Evolutionary conservation across 2,888 invertebrate species (phyloP).

Genomic region (Onthophagus sagittarius): DNA sequence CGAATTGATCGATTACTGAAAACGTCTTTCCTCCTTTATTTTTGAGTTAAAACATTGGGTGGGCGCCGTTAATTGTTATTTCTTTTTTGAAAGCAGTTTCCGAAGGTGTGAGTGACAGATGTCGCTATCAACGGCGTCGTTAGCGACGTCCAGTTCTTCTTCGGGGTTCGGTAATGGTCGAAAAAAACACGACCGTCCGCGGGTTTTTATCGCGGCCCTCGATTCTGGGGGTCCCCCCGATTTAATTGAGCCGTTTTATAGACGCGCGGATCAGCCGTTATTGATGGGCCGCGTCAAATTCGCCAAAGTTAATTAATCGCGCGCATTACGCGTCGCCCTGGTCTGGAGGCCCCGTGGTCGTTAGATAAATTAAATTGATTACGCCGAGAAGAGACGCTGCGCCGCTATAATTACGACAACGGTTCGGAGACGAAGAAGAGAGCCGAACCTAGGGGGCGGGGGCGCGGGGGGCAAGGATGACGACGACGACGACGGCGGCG

Average conservation of each 20-base stretch:
- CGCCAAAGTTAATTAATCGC: conserved; percentile 4
- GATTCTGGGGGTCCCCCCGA: not conserved
- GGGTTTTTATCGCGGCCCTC: not conserved
- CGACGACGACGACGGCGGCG: not conserved
- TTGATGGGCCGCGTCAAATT: conserved; percentile 6
- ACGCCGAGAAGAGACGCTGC: not conserved
- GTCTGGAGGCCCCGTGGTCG: not conserved
- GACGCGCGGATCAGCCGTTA: conserved; percentile 1
- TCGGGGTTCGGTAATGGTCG: not conserved
- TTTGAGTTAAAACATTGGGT: not conserved
- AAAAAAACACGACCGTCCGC: not conserved
- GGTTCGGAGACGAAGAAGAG: not conserved
- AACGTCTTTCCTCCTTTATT: too few relatives aligned
- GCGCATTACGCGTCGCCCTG: not conserved
- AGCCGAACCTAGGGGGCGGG: not conserved
- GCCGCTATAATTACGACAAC: not conserved
- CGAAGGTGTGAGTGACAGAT: not conserved
- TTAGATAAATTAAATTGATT: conserved; percentile 12
- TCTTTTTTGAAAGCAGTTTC: not conserved
- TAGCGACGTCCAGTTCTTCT: not conserved
- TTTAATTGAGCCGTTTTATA: conserved; percentile 13
- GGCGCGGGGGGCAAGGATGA: not conserved
- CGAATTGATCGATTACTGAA: too few relatives aligned
- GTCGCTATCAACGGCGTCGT: not conserved
- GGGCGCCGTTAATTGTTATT: not conserved